Base-by-base conservation (phyloP, 2,797 vertebrate species). In the Scolopax bukidnonensis region DNA sequence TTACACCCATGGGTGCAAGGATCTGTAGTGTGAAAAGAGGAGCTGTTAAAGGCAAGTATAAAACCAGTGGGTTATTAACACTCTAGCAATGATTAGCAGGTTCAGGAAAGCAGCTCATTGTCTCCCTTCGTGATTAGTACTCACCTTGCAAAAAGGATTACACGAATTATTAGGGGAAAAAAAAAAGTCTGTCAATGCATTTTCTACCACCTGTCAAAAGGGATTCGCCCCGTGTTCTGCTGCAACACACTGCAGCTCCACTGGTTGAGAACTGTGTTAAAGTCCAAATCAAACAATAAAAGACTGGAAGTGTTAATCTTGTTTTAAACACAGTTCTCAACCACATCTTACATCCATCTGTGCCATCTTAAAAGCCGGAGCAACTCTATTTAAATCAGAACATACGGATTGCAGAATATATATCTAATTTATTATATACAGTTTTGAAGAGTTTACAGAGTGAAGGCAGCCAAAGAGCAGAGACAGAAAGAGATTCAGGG, bases 171-270 rank as follows among this genome's bases (percentile, higher is more conserved):
- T 12, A 59, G 53, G 7, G 40, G 38, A 38, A 45, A 41, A 45
- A 45, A 65, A 54, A 68, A 36, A 16, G 24, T 40, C 40, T 60
- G 53, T 4, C n/a, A 50, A 6, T 9, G 30, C 47, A 23, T 5
- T 50, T 47, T 16, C 47, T 59, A 8, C 64, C 43, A 33, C 20
- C 11, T 30, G 23, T 41, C 57, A 65, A 61, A 81, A 51, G 0
- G 2, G 73, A 75, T 41, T 56, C 41, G 78, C 9, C 21, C 32
- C 23, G 11, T 11, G 43, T 27, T 67, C 38, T 85, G 51, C 51
- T 79, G 15, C 75, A 47, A 38, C 4, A n/a, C 16, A 43, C 23
- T 1, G 3, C 0, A 1, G 40, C 4, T 8, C 59, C 54, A 19
- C 43, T 84, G 33, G 57, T 48, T 89, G 17, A 43, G 9, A 50